Evolutionary conservation across 2,113 vertebrate species (phyloP), one percentile per base, ranked within the genome.

Genomic region (Hyaena hyaena): DNA sequence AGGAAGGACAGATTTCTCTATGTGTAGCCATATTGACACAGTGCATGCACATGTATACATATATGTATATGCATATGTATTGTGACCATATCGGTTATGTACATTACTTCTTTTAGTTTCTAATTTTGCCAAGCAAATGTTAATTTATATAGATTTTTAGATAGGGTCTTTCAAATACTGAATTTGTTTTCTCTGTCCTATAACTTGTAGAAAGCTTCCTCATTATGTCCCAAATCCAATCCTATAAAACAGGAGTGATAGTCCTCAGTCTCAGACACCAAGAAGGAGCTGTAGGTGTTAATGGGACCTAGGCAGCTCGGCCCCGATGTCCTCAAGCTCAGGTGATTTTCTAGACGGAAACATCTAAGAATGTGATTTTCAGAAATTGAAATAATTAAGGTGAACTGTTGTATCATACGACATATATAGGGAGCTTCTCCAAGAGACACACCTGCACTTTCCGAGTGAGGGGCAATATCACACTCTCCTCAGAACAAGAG

Each of bases 241-340:
- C 14, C 5, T 10, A 1, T 14, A 16, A 4, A 4, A 26, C 1
- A 2, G 4, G 4, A 16, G 11, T 0, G 14, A 3, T 5, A 0
- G 3, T 16, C 8, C 10, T 71, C 12, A 12, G 4, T 5, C 39
- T 66, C 45, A 24, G 55, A 55, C 11, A 3, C 14, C 0, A 31
- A 15, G 77, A 15, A 31, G 93, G 24, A 24, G 2, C 7, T 4
- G 0, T 2, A 1, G 71, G 35, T 63, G 3, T 23, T 16, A 14
- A 8, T 0, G 0, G 1, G 77, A 45, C 8, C 17, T 45, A 5
- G 43, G 26, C 0, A 2, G 1, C 63, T 24, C n/a, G 1, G 14
- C 17, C 43, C 28, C 0, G 2, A 6, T 5, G 9, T 71, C 39
- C 79, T 26, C 19, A 33, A 23, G 4, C 19, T 31, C 69, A 45